Evolutionary conservation across 2,888 invertebrate species (phyloP), one percentile per base, ranked within the genome.

Genomic region (Sycophila texana): DNA sequence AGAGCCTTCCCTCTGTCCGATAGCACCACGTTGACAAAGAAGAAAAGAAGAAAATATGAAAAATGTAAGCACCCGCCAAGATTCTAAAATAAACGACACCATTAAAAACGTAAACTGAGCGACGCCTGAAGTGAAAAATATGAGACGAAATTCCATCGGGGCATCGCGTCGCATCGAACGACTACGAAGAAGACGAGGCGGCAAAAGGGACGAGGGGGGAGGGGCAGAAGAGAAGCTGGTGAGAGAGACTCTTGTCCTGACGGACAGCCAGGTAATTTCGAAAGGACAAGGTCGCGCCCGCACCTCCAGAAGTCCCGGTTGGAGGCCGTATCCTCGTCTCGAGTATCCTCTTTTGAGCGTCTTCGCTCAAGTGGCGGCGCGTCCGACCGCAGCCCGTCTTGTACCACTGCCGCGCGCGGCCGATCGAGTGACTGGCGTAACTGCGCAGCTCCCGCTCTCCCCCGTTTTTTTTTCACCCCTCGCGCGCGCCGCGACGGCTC

Each of bases 231-330:
- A 60, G 7, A 47, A 22, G 3, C 22, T 60, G 51, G 71, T 20
- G 55, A 57, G 30, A 77, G 18, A 47, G 49, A 14, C 57, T 60
- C 55, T 53, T 0, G 22, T 65, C 57, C 74, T 71, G 74, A 74
- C 39, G 70, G 74, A 74, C 74, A 74, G 79, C 65, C 55, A 3
- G 57, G 70, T 60, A 79, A 74, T 79, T 79, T 74, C 51, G 71
- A 79, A 79, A 58, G 74, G 74, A 74, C 74, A 79, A 79, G 79
- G 74, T 79, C 79, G 71, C 22, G 60, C 53, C 63, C 18, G 63
- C 26, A 30, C 18, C 22, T 30, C 26, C 10, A 26, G 22, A 55
- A 71, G 71, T 71, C 71, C 20, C 57, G 57, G 63, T 49, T 58
- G 63, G 57, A 74, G 70, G 58, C 16, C 58, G 75, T 53, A 51